Evolutionary conservation across 2,888 invertebrate genomes (phyloP), one percentile per base, ranked within the genome.

Genomic region (Trypoxylon attenuatum): DNA sequence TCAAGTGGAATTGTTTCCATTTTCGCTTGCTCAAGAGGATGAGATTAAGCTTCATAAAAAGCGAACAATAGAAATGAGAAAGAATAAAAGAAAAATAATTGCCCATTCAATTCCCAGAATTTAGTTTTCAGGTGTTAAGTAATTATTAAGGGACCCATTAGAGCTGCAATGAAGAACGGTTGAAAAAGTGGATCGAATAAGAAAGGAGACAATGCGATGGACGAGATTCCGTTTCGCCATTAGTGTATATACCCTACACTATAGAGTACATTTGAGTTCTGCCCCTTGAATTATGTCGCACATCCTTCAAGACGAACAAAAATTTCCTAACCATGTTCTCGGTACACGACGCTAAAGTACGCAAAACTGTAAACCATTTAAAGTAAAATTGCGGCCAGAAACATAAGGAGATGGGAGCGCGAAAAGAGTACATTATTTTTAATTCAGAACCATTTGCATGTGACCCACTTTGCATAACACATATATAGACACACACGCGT

Each of bases 1-100:
- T 25, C 16, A 46, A 46, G 22, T 46, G 23, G 22, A 58, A 41
- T 23, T 22, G 46, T 63, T 39, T 58, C 42, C 33, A 57, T 50
- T 63, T 58, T 54, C 41, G 13, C 19, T 54, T 42, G 5, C 33
- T 18, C 18, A 21, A 39, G 16, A 23, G 23, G 25, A 58, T 42
- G 16, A 38, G 41, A 51, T 67, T 61, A 43, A 49, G 43, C 38
- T 33, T 25, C 16, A 10, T 23, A 22, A 15, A 23, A 38, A 16
- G 29, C 27, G 23, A 25, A 21, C 13, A 46, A 53, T 29, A 38
- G 33, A n/a, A 8, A 8, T 16, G 19, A 10, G 10, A 16, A 27
- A 43, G 0, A 46, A 27, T 15, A 13, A 25, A 13, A 13, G n/a
- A 41, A 38, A 16, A 45, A 13, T 1, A 13, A 46, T 51, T 46